Evolutionary conservation across 2,888 invertebrate species (phyloP).

Genomic region (Dryadula phaetusa): DNA sequence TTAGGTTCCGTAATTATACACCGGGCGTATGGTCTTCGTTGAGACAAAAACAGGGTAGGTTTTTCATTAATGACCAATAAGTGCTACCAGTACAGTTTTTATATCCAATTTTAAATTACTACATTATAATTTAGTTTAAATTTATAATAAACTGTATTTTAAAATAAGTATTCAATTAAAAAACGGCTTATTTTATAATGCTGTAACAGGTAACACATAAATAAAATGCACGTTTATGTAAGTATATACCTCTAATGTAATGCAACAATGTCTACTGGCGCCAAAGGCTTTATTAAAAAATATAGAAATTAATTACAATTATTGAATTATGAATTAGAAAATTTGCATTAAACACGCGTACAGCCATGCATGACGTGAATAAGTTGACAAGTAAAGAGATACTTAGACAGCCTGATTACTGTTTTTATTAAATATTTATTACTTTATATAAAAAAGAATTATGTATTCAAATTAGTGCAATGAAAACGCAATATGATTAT

Average conservation of each 20-base stretch:
- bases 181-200: no score
- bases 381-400: slow-evolving; percentile 17
- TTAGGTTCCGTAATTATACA: not conserved
- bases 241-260: not conserved
- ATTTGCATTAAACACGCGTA: slow-evolving; percentile 18
- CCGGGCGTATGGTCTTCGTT: not conserved
- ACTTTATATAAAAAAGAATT: slow-evolving; percentile 2
- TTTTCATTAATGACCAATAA: no score
- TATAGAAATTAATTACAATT: slow-evolving; percentile 5
- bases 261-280: slow-evolving; percentile 16
- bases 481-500: not conserved
- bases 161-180: no score
- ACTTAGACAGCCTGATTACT: not conserved
- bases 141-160: no score
- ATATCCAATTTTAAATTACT: no score
- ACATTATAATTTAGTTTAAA: no score
- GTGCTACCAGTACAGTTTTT: no score
- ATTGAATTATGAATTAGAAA: slow-evolving; percentile 21
- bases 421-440: slow-evolving; percentile 15
- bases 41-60: not conserved
- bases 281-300: slow-evolving; percentile 14
- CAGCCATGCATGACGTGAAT: slow-evolving; percentile 5
- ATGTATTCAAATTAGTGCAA: not conserved
- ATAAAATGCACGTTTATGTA: not conserved
- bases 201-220: not conserved